Evolutionary conservation across 2,888 invertebrate species (phyloP).

Genomic region (Spatulosminthurus flaviceps): DNA sequence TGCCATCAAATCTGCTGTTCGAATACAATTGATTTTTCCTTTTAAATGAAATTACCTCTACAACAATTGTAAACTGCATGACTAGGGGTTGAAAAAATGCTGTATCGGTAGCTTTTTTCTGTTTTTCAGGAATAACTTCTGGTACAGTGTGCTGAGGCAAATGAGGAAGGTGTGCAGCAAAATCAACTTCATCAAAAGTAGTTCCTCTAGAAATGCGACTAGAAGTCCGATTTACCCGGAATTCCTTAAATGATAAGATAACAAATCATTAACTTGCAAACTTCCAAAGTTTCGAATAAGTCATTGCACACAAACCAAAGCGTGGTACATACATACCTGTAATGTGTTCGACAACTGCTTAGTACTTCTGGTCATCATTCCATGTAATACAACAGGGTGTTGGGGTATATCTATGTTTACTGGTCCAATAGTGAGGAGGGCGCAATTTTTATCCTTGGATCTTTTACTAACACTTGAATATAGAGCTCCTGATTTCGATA

Average conservation of each 20-base stretch:
- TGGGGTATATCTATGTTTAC: constrained; percentile 96
- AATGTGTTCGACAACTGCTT: constrained; percentile 91
- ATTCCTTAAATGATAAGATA: constrained; percentile 70
- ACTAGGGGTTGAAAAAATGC: constrained; percentile 77
- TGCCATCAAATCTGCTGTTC: too few species aligned
- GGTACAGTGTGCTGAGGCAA: constrained; percentile 65
- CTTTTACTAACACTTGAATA: constrained; percentile 84
- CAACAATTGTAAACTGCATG: constrained; percentile 85
- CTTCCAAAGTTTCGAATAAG: background rate
- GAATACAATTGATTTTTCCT: constrained; percentile 27
- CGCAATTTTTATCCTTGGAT: constrained; percentile 81
- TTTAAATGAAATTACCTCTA: constrained; percentile 71
- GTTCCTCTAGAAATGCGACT: constrained; percentile 77
- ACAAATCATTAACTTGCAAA: background rate
- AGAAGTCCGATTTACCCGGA: constrained; percentile 82
- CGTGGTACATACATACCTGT: constrained; percentile 71
- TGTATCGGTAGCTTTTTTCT: constrained; percentile 70
- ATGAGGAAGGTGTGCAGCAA: constrained; percentile 64
- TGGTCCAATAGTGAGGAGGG: constrained; percentile 85
- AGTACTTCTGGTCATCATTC: constrained; percentile 96
- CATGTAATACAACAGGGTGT: constrained; percentile 96
- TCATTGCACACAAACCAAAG: background rate
- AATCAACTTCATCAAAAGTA: constrained; percentile 70
- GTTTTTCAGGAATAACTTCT: constrained; percentile 64
- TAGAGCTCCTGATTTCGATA: constrained; percentile 90